A percentile compares a stretch with the other conserved stretches of the same genome.
Conservation (phyloP, 2,888 invertebrate genomes). For the Abscondita cerata region DNA sequence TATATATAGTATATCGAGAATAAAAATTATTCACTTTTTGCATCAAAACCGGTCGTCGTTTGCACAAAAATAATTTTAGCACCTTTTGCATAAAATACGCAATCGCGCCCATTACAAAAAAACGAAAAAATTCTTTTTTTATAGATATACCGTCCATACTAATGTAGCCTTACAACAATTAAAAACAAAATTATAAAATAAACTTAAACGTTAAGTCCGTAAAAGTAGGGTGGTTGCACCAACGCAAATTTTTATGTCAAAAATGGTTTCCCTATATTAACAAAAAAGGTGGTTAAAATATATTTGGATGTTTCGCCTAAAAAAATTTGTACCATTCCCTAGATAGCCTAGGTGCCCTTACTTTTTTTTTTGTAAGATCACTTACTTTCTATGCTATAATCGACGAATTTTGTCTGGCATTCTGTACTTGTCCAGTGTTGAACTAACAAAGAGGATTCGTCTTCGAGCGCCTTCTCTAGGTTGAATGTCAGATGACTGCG, state of each 20-base stretch:
- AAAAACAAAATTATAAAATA: not conserved
- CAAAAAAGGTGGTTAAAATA: constrained; percentile 1
- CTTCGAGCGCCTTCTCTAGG: constrained; percentile 60
- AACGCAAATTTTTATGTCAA: not conserved
- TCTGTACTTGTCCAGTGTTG: constrained; percentile 78
- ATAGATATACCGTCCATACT: too few species aligned
- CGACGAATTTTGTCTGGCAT: constrained; percentile 65
- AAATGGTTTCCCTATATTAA: constrained; percentile 2
- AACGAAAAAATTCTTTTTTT: too few species aligned
- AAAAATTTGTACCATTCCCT: constrained; percentile 28
- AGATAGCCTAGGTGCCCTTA: constrained; percentile 12
- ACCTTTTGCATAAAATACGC: not conserved
- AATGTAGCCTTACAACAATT: not conserved
- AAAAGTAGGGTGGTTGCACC: not conserved
- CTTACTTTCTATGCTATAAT: constrained; percentile 36
- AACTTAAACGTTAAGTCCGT: not conserved
- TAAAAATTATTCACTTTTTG: too few species aligned
- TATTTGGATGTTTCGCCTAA: not conserved
- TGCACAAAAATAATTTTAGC: constrained; percentile 1
- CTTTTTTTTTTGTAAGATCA: constrained; percentile 28
- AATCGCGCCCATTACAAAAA: not conserved
- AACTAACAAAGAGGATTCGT: constrained; percentile 66
- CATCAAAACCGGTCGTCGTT: too few species aligned
- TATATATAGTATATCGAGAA: not conserved
- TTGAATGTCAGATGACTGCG: constrained; percentile 66